Percentiles rank a stretch among this genome's conserved stretches.
Conservation (phyloP, 2,113 vertebrate species). For the Podiceps cristatus region DNA sequence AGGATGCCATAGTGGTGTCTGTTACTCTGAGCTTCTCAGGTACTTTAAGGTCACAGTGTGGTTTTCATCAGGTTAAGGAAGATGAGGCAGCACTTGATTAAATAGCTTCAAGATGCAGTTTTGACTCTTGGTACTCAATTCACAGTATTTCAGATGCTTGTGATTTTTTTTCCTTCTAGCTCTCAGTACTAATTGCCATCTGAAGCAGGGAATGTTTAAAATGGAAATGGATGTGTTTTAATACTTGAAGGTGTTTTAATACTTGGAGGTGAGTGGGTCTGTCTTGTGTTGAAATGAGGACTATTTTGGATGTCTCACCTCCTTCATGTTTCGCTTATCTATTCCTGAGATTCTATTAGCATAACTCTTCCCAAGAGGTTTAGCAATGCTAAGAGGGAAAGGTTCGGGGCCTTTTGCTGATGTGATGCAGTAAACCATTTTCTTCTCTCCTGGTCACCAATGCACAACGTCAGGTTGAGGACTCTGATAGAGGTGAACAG, state of each 20-base stretch:
- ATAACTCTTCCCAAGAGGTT: background rate
- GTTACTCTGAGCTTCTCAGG: background rate
- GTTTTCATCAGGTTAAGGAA: background rate
- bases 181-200: background rate
- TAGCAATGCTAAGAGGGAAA: background rate
- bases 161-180: background rate
- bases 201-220: background rate
- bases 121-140: background rate
- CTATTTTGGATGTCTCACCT: background rate
- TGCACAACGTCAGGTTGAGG: fast-evolving
- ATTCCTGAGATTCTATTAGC: background rate
- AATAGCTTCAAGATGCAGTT: background rate
- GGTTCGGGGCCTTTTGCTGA: background rate
- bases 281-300: background rate
- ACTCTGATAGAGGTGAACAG: background rate
- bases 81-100: background rate
- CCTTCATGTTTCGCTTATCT: background rate
- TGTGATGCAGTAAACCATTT: background rate
- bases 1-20: background rate
- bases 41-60: background rate
- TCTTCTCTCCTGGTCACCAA: background rate
- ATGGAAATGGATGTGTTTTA: background rate
- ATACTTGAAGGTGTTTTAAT: background rate
- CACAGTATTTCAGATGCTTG: background rate
- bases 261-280: background rate